Percentiles rank a stretch among this genome's conserved stretches.
phyloP scores from a whole-genome alignment of 2,888 invertebrate species.

The Dasypolia templi region DNA sequence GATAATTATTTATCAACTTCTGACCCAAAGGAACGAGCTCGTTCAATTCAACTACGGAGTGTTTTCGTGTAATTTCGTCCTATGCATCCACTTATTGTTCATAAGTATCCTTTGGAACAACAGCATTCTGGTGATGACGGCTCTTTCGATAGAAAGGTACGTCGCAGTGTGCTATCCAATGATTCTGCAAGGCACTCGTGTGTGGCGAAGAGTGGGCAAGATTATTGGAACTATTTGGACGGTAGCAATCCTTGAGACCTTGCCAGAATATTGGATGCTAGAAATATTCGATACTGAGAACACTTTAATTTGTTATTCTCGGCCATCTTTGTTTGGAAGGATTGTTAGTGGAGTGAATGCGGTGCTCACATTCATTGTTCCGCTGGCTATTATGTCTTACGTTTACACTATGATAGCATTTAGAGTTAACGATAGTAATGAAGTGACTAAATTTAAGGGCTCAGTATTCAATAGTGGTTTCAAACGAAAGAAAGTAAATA shows the following conservation, averaged over 20 bases:
- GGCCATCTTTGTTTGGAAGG: slow-evolving; percentile 42
- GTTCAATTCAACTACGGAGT: slow-evolving; percentile 45
- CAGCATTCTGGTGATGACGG: slow-evolving; percentile 66
- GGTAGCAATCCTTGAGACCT: slow-evolving; percentile 66
- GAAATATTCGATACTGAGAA: slow-evolving; percentile 61
- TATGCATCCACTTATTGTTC: slow-evolving; percentile 61
- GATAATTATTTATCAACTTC: slow-evolving; percentile 67
- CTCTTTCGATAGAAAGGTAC: slow-evolving; percentile 67
- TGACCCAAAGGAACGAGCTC: slow-evolving; percentile 42
- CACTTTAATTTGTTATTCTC: slow-evolving; percentile 57
- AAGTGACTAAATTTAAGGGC: slow-evolving; percentile 54
- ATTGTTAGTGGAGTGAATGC: slow-evolving; percentile 55
- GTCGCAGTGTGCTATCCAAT: slow-evolving; percentile 68
- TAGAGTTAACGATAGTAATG: slow-evolving; percentile 64
- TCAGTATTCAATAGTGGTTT: slow-evolving; percentile 65
- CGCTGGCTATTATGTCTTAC: slow-evolving; percentile 66
- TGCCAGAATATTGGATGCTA: slow-evolving; percentile 64
- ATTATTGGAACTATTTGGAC: slow-evolving; percentile 63
- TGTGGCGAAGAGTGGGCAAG: slow-evolving; percentile 62
- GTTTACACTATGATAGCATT: slow-evolving; percentile 69
- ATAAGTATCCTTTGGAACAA: slow-evolving; percentile 65
- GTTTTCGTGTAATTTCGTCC: slow-evolving; percentile 60
- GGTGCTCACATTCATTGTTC: slow-evolving; percentile 66
- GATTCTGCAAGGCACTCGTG: slow-evolving; percentile 56
- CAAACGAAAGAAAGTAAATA: slow-evolving; percentile 69